Conservation (phyloP, 2,888 invertebrate genomes). For the Stictocephala bisonia region DNA sequence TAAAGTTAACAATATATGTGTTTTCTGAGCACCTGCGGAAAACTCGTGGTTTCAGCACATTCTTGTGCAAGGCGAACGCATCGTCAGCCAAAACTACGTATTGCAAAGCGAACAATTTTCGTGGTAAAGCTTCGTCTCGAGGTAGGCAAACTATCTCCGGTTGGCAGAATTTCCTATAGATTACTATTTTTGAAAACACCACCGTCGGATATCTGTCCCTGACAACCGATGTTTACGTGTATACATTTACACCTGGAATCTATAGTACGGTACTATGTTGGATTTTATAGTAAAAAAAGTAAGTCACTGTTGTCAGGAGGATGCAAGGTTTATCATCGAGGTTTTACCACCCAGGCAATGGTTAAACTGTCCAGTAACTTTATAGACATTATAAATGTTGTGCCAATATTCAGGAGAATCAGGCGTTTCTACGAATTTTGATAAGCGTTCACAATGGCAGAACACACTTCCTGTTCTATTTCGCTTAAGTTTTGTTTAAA, state of each 20-base stretch:
- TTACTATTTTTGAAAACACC: too few species aligned
- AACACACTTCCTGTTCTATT: not conserved
- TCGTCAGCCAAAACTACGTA: not conserved
- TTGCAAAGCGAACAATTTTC: not conserved
- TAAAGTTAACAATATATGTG: too few species aligned
- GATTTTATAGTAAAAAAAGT: too few species aligned
- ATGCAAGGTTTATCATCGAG: too few species aligned
- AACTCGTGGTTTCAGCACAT: not conserved
- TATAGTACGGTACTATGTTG: too few species aligned
- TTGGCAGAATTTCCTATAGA: not conserved
- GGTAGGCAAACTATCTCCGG: not conserved
- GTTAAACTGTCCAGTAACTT: too few species aligned
- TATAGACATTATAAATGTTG: too few species aligned
- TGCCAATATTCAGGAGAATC: too few species aligned
- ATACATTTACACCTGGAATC: not conserved
- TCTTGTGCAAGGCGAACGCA: not conserved
- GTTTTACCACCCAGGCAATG: too few species aligned
- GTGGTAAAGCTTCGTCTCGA: not conserved
- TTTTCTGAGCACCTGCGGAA: too few species aligned
- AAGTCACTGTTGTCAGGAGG: too few species aligned
- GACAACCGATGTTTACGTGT: not conserved
- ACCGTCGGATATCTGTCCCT: not conserved
- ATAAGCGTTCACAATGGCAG: constrained; percentile 8
- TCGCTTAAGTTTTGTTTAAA: not conserved
- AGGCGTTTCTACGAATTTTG: too few species aligned